Conservation (phyloP, 2,888 invertebrate genomes). For the Schizaphis graminum region DNA sequence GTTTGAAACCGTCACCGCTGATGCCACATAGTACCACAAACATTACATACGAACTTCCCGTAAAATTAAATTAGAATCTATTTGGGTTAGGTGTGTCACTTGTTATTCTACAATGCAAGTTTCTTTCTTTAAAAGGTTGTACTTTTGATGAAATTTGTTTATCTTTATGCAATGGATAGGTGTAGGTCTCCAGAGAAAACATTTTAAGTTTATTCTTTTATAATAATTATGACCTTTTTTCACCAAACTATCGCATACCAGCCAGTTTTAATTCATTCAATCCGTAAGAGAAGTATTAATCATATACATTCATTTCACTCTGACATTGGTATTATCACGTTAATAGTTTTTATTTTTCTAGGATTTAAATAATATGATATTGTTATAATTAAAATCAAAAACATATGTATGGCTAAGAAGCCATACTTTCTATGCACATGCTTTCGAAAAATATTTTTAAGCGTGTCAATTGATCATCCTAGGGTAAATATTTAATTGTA, state of each 20-base stretch:
- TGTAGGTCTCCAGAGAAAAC: neutral
- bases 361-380: neutral
- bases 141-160: constrained; percentile 8
- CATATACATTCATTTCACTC: neutral
- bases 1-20: neutral
- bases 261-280: neutral
- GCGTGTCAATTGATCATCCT: neutral
- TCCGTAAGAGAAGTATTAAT: neutral
- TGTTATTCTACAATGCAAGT: neutral
- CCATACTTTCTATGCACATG: neutral
- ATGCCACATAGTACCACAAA: neutral
- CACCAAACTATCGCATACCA: neutral
- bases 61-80: constrained; percentile 37
- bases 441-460: neutral
- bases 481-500: neutral
- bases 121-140: neutral
- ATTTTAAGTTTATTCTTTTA: neutral
- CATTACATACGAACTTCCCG: neutral
- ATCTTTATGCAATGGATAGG: neutral
- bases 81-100: neutral
- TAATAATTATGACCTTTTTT: neutral
- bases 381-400: neutral
- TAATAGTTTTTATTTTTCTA: neutral
- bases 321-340: neutral
- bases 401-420: neutral